Evolutionary conservation across 2,888 invertebrate genomes (phyloP).

Genomic region (Nineta flava): DNA sequence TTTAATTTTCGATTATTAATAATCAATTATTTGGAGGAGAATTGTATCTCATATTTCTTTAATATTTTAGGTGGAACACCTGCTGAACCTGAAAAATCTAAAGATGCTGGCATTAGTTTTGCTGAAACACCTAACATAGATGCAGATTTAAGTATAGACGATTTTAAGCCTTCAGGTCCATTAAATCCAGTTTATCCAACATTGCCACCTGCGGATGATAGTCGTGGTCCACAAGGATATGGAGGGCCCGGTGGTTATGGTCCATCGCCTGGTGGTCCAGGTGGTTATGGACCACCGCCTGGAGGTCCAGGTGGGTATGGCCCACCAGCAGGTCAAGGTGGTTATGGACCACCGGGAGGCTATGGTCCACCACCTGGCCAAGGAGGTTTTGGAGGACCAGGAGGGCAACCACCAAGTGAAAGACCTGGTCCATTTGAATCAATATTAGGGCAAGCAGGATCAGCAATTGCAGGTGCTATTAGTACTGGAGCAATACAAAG

Average conservation of each 20-base stretch:
- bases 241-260: conserved; percentile 15
- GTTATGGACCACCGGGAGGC: conserved; percentile 12
- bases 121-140: conserved; percentile 6
- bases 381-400: conserved; percentile 13
- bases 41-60: no score
- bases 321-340: conserved; percentile 13
- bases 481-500: conserved; percentile 26
- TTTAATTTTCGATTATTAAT: no score
- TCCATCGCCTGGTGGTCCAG: conserved; percentile 13
- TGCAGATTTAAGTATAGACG: conserved; percentile 13
- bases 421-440: conserved; percentile 19
- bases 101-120: conserved; percentile 10
- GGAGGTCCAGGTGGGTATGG: conserved; percentile 12
- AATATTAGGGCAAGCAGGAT: conserved; percentile 26
- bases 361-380: conserved; percentile 16
- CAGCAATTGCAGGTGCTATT: conserved; percentile 27
- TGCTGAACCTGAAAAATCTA: conserved; percentile 17
- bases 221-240: conserved; percentile 1
- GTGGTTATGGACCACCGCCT: conserved; percentile 13
- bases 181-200: conserved; percentile 10
- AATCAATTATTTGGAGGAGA: no score
- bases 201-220: conserved; percentile 3
- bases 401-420: conserved; percentile 13
- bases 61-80: conserved; percentile 13
- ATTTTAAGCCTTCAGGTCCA: conserved; percentile 12